Evolutionary conservation across 2,888 invertebrate genomes (phyloP).

Genomic region (Polia nebulosa): DNA sequence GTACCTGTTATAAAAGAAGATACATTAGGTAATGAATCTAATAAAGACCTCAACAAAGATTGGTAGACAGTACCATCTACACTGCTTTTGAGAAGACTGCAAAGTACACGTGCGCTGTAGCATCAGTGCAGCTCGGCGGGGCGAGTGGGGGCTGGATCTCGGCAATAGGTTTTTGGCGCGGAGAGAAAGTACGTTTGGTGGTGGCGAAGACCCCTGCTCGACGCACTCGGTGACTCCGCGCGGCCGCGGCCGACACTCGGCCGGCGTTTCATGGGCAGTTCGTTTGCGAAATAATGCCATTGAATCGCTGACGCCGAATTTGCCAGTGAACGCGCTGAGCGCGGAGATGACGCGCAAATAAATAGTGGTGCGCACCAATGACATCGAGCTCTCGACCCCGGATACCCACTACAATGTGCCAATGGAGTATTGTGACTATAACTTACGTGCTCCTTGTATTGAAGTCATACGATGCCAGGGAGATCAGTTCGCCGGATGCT

Average conservation of each 20-base stretch:
- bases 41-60: neutral
- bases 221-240: slow-evolving; percentile 83
- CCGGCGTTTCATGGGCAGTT: slow-evolving; percentile 80
- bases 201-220: slow-evolving; percentile 83
- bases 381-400: slow-evolving; percentile 73
- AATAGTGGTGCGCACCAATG: slow-evolving; percentile 79
- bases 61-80: neutral
- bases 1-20: neutral
- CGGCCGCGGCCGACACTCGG: slow-evolving; percentile 89
- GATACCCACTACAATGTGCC: slow-evolving; percentile 85
- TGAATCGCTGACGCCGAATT: slow-evolving; percentile 82
- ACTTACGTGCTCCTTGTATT: slow-evolving; percentile 83
- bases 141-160: slow-evolving; percentile 69
- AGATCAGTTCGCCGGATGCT: slow-evolving; percentile 77
- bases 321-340: slow-evolving; percentile 81
- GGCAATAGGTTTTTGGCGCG: slow-evolving; percentile 79
- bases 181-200: slow-evolving; percentile 88
- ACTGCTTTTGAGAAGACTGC: slow-evolving; percentile 34
- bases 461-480: slow-evolving; percentile 74
- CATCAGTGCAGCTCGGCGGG: slow-evolving; percentile 47
- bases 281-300: slow-evolving; percentile 88
- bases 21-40: neutral
- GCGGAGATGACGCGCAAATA: slow-evolving; percentile 88
- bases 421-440: slow-evolving; percentile 87
- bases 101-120: slow-evolving; percentile 52